Conservation (phyloP, 2,797 vertebrate genomes). For the Pyrrhura leucotis region DNA sequence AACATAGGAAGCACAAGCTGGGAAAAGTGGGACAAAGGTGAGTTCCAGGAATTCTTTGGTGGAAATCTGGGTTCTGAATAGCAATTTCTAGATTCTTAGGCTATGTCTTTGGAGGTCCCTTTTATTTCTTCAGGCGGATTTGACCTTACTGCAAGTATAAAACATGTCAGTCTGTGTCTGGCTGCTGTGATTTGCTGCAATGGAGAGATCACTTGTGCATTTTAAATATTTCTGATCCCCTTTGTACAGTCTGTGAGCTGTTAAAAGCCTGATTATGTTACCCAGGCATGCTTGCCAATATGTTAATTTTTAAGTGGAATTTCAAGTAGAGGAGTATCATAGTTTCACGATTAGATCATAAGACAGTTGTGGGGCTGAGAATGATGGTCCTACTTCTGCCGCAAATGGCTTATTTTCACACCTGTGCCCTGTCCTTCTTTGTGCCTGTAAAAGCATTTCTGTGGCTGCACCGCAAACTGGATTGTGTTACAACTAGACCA, state of each 20-base stretch:
- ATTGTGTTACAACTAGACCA: neutral
- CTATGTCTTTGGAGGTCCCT: neutral
- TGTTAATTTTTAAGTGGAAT: neutral
- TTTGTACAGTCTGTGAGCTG: neutral
- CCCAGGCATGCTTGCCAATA: neutral
- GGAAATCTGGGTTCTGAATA: neutral
- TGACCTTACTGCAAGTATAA: neutral
- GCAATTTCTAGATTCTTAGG: neutral
- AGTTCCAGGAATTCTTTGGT: constrained; percentile 37
- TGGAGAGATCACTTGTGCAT: neutral
- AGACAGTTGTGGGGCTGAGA: neutral
- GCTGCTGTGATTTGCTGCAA: neutral
- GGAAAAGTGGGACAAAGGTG: neutral
- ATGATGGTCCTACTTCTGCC: neutral
- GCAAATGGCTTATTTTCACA: neutral
- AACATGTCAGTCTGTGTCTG: neutral
- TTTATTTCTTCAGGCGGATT: neutral
- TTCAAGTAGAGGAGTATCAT: neutral
- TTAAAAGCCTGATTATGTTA: neutral
- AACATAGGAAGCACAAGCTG: neutral
- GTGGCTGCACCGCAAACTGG: neutral
- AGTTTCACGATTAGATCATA: constrained; percentile 4
- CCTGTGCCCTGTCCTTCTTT: neutral
- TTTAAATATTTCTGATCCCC: neutral
- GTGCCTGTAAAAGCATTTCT: neutral